Evolutionary conservation across 1,140 invertebrate species (phyloP).

Genomic region (Drosophila kurseongensis): DNA sequence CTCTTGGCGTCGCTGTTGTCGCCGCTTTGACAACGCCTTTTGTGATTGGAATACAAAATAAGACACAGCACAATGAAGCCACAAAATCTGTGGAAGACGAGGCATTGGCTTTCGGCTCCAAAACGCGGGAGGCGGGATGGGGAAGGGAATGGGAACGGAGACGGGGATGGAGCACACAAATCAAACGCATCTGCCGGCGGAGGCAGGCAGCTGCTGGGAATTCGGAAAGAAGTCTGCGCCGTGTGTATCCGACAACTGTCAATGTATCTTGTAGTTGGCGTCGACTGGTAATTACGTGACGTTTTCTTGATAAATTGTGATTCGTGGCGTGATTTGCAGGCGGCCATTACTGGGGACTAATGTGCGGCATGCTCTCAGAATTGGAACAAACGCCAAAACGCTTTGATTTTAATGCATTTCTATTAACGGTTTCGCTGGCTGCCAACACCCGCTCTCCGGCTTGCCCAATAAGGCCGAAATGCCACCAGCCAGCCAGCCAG

Average conservation of each 20-base stretch:
- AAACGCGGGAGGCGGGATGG: too few relatives aligned
- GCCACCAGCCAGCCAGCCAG: slow-evolving; percentile 23
- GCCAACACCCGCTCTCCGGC: slow-evolving; percentile 17
- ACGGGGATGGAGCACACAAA: slow-evolving; percentile 50
- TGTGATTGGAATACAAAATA: slow-evolving; percentile 82
- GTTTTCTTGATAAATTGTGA: slow-evolving; percentile 82
- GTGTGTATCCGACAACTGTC: slow-evolving; percentile 22
- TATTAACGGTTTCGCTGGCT: slow-evolving; percentile 67
- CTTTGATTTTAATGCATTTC: slow-evolving; percentile 77
- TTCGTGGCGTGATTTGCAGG: slow-evolving; percentile 72
- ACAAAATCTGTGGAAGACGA: slow-evolving; percentile 64
- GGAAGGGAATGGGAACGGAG: not conserved
- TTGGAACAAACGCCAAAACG: slow-evolving; percentile 74
- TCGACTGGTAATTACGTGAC: slow-evolving; percentile 75
- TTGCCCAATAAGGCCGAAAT: slow-evolving; percentile 35
- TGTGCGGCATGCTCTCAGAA: slow-evolving; percentile 77
- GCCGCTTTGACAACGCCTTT: slow-evolving; percentile 78
- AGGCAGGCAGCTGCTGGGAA: slow-evolving; percentile 65
- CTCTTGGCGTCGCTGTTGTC: slow-evolving; percentile 76
- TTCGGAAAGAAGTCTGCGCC: slow-evolving; percentile 64
- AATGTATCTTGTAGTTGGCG: slow-evolving; percentile 35
- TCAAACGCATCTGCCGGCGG: slow-evolving; percentile 76
- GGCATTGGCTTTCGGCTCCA: slow-evolving; percentile 23
- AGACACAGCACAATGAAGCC: slow-evolving; percentile 53
- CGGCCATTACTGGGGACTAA: slow-evolving; percentile 72